Evolutionary conservation across 2,797 vertebrate genomes (phyloP).

Genomic region (Eulemur mongoz): DNA sequence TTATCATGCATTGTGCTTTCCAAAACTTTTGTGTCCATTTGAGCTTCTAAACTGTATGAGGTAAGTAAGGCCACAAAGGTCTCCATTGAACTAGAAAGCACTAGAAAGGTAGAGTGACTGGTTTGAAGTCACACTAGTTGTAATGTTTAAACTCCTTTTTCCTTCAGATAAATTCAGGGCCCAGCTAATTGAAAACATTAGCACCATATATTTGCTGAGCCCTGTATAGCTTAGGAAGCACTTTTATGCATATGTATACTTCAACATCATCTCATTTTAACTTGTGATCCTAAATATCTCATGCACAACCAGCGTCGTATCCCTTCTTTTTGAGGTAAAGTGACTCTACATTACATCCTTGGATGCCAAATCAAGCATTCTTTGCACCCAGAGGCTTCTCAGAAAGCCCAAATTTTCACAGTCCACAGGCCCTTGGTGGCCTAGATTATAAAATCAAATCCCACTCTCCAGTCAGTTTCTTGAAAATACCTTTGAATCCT

Average conservation of each 20-base stretch:
- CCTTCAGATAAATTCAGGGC: not conserved
- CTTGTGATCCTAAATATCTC: not conserved
- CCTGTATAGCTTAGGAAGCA: not conserved
- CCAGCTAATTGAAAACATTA: not conserved
- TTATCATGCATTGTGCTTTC: not conserved
- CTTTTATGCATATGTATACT: not conserved
- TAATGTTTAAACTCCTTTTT: not conserved
- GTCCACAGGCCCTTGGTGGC: not conserved
- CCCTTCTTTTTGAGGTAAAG: not conserved
- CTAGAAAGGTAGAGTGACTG: not conserved
- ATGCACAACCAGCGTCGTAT: not conserved
- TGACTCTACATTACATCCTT: not conserved
- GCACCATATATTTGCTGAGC: conserved; percentile 17
- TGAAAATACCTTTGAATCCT: not conserved
- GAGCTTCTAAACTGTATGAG: not conserved
- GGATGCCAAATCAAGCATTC: not conserved
- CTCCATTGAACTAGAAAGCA: not conserved
- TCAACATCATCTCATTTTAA: not conserved
- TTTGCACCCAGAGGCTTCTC: not conserved
- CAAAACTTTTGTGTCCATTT: not conserved
- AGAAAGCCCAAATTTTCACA: not conserved
- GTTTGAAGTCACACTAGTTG: not conserved
- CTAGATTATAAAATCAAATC: not conserved
- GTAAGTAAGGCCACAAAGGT: not conserved
- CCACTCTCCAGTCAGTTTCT: not conserved